Conservation (phyloP, 2,113 vertebrate species). For the Eudyptes chrysolophus region DNA sequence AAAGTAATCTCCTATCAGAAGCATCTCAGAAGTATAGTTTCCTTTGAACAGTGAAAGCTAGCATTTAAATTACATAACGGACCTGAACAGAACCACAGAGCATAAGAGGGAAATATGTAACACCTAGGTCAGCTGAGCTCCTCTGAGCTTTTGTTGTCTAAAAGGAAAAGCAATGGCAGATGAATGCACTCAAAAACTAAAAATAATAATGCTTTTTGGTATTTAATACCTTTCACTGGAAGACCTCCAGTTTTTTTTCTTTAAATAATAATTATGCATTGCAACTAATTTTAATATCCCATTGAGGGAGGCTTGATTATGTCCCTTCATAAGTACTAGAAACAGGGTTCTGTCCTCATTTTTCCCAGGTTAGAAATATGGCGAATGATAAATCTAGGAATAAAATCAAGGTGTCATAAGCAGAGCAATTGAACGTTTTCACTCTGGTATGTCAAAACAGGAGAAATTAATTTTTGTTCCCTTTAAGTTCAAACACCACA, state of each 20-base stretch:
- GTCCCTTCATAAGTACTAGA: neutral
- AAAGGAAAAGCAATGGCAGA: neutral
- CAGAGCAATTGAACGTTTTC: neutral
- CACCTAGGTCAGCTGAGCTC: neutral
- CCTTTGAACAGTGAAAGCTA: slow-evolving; percentile 22
- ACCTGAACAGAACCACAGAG: neutral
- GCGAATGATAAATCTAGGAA: neutral
- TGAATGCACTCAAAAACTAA: neutral
- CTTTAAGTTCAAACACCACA: neutral
- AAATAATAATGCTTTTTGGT: neutral
- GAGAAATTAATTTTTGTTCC: neutral
- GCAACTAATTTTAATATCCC: neutral
- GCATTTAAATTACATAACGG: slow-evolving; percentile 21
- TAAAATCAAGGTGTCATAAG: neutral
- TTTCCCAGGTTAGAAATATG: neutral
- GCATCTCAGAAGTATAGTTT: slow-evolving; percentile 11
- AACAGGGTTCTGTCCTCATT: neutral
- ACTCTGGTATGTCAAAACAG: neutral
- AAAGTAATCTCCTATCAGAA: slow-evolving; percentile 31
- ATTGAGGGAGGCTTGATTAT: neutral
- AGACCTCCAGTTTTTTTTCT: neutral
- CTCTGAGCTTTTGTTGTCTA: slow-evolving; percentile 6
- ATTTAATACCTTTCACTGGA: neutral
- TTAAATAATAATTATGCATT: neutral
- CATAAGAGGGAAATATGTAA: neutral